Conservation (phyloP, 2,797 vertebrate species). For the Peromyscus eremicus region DNA sequence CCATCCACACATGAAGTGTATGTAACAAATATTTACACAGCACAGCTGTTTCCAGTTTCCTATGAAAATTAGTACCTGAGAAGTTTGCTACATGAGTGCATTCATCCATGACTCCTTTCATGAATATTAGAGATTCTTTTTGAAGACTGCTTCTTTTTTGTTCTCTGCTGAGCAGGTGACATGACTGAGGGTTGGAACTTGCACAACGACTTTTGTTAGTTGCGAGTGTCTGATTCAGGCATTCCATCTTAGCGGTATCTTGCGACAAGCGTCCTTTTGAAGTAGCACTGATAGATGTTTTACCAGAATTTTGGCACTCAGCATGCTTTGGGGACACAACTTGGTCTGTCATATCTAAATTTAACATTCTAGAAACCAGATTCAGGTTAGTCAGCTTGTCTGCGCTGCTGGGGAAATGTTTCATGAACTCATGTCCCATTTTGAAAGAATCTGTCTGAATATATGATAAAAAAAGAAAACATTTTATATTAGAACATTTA, state of each 20-base stretch:
- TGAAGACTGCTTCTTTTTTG: constrained; percentile 90
- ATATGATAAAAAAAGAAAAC: constrained; percentile 66
- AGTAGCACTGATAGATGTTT: constrained; percentile 82
- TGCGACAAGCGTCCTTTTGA: constrained; percentile 86
- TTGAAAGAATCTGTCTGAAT: constrained; percentile 96
- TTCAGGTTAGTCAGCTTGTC: constrained; percentile 88
- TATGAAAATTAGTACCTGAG: constrained; percentile 91
- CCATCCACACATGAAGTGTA: constrained; percentile 9
- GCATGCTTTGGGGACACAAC: constrained; percentile 78
- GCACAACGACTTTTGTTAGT: constrained; percentile 85
- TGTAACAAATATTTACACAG: constrained; percentile 16
- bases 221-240: constrained; percentile 87
- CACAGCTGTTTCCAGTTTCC: constrained; percentile 66
- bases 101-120: constrained; percentile 99
- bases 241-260: constrained; percentile 80
- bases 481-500: constrained; percentile 20
- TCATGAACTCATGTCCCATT: constrained; percentile 93
- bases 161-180: constrained; percentile 78
- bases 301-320: constrained; percentile 79
- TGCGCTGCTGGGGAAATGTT: constrained; percentile 87
- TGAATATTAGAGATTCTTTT: constrained; percentile 95
- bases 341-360: constrained; percentile 81
- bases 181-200: constrained; percentile 71
- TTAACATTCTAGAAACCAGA: constrained; percentile 88
- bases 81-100: constrained; percentile 99